Evolutionary conservation across 2,113 vertebrate species (phyloP).

Genomic region (Cynopterus brachyotis): DNA sequence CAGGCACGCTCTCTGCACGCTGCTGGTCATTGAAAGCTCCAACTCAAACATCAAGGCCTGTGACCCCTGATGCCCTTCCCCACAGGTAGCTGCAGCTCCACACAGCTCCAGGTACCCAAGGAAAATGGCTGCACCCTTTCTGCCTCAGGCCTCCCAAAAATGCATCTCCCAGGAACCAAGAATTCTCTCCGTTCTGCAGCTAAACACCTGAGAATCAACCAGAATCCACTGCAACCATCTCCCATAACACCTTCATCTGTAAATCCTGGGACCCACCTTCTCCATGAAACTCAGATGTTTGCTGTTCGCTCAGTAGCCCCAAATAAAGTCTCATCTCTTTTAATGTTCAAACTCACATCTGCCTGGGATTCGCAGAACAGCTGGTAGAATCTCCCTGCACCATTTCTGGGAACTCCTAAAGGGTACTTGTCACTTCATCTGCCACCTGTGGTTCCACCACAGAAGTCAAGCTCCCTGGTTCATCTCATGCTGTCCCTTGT

Average conservation of each 20-base stretch:
- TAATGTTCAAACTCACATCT: not conserved
- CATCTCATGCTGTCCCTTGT: not conserved
- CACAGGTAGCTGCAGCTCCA: not conserved
- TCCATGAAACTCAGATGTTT: not conserved
- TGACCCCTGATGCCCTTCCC: not conserved
- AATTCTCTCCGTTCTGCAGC: not conserved
- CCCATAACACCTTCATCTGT: not conserved
- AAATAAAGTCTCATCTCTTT: not conserved
- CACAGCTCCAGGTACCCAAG: not conserved
- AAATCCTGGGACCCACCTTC: not conserved
- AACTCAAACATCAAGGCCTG: not conserved
- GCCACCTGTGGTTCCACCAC: not conserved
- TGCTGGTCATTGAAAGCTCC: not conserved
- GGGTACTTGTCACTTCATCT: not conserved
- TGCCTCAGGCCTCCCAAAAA: not conserved
- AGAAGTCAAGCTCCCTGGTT: rapidly evolving
- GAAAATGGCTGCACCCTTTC: not conserved
- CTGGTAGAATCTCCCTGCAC: not conserved
- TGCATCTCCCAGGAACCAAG: not conserved
- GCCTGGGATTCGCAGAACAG: not conserved
- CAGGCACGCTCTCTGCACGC: not conserved
- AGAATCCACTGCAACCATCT: not conserved
- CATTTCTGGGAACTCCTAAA: not conserved
- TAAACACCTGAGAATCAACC: not conserved
- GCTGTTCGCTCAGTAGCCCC: not conserved